phyloP scores from a whole-genome alignment of 1,140 invertebrate species.

The Diploscapter pachys region DNA sequence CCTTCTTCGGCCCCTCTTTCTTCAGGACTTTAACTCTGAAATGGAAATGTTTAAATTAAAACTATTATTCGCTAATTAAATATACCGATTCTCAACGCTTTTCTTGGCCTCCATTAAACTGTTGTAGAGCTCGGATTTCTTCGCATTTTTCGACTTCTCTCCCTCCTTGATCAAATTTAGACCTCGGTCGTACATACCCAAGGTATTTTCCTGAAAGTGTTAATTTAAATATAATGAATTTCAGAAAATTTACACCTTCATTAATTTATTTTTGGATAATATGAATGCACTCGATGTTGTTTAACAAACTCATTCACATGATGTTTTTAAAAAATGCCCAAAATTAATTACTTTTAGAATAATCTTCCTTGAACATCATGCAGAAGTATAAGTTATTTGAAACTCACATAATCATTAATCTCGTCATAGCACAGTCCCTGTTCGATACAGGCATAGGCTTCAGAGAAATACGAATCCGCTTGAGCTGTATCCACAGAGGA shows the following conservation, averaged over 20 bases:
- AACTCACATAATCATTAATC: constrained; percentile 23
- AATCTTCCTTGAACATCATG: background rate
- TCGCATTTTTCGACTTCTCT: constrained; percentile 30
- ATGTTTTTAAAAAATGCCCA: background rate
- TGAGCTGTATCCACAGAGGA: constrained; percentile 21
- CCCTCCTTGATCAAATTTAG: constrained; percentile 36
- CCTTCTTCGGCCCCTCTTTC: constrained; percentile 11
- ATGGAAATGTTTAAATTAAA: background rate
- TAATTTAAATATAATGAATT: background rate
- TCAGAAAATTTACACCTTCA: background rate
- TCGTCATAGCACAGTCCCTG: constrained; percentile 41
- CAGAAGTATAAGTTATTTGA: background rate
- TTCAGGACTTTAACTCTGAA: constrained; percentile 20
- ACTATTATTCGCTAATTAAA: no score
- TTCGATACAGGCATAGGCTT: constrained; percentile 40
- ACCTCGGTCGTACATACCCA: constrained; percentile 40
- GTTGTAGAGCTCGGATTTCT: constrained; percentile 35
- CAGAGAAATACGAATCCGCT: constrained; percentile 30
- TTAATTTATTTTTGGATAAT: background rate
- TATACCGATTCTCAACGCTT: constrained; percentile 28
- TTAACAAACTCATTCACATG: no score
- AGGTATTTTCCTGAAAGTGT: constrained; percentile 27
- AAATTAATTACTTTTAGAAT: constrained; percentile 2
- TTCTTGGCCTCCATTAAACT: constrained; percentile 26
- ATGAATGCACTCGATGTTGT: no score